Evolutionary conservation across 2,113 vertebrate species (phyloP), one percentile per base, ranked within the genome.

Genomic region (Felis chaus): DNA sequence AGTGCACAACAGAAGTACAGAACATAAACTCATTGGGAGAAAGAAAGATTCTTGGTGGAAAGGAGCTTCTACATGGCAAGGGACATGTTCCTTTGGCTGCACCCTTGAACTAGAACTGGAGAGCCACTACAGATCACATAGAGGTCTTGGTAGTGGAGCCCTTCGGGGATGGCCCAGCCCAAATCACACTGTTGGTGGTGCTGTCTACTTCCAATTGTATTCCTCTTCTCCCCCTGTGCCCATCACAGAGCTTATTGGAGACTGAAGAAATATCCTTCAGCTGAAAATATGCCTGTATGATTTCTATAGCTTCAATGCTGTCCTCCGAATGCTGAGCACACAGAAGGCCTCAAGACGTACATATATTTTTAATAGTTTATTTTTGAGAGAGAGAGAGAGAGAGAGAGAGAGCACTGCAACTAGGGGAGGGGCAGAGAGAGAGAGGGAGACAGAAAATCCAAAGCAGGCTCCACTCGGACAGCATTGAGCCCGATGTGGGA

Each of bases 101-200:
- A 27, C 6, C 27, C 27, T 71, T 45, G 27, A 41, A 41, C 5
- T 0, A 33, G 27, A 18, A 19, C n/a, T 11, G n/a, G 14, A 8
- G 73, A 91, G 57, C 5, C 13, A 1, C 0, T 19, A 27, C 8
- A 76, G 55, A 18, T 31, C 5, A 1, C 3, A 7, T 1, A 45
- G 55, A 71, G 10, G 57, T 21, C 57, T 31, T 31, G 39, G 19
- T 21, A 7, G n/a, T 3, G 2, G 31, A 31, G 45, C 4, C 39
- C 68, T 33, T 79, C 2, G 2, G n/a, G 10, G 29, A 45, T 7
- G 6, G 31, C 65, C 69, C 4, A 21, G 29, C 2, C 15, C 25
- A n/a, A 18, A 27, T 39, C 7, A 19, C 25, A 31, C 27, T 9
- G 14, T 36, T 39, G 8, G 5, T 81, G 25, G 14, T 5, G 13